Percentiles rank a stretch among this genome's conserved stretches.
Conservation (phyloP, 1,140 invertebrate species). For the Stenopsyche tienmushanensis region DNA sequence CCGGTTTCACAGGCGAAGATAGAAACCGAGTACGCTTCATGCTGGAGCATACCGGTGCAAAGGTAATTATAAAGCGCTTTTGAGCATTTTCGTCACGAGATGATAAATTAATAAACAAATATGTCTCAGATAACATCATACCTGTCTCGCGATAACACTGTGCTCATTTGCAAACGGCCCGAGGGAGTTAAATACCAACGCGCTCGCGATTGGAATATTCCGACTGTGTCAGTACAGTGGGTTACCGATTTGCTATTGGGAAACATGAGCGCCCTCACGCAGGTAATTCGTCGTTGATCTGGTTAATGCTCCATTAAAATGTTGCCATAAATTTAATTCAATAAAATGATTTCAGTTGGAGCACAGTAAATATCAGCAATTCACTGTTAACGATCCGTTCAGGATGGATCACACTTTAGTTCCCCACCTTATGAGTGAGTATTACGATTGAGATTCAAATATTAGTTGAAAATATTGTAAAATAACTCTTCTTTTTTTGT, state of each 20-base stretch:
- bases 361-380: constrained; percentile 85
- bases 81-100: neutral
- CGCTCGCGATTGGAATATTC: constrained; percentile 85
- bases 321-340: neutral
- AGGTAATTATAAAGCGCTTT: constrained; percentile 58
- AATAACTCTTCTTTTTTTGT: constrained; percentile 19
- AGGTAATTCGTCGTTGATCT: constrained; percentile 45
- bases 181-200: constrained; percentile 87
- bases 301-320: neutral
- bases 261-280: constrained; percentile 75
- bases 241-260: constrained; percentile 91
- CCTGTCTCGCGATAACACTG: constrained; percentile 72
- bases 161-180: constrained; percentile 72
- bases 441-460: neutral
- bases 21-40: constrained; percentile 72
- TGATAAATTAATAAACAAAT: neutral
- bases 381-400: constrained; percentile 74
- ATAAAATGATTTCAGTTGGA: constrained; percentile 66
- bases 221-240: constrained; percentile 91
- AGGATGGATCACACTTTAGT: constrained; percentile 84
- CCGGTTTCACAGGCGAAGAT: constrained; percentile 87
- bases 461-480: neutral
- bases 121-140: constrained; percentile 63
- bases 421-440: constrained; percentile 85
- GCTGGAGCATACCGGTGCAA: constrained; percentile 84